Base-by-base conservation (phyloP, 2,113 vertebrate species). In the Corvus hawaiiensis region DNA sequence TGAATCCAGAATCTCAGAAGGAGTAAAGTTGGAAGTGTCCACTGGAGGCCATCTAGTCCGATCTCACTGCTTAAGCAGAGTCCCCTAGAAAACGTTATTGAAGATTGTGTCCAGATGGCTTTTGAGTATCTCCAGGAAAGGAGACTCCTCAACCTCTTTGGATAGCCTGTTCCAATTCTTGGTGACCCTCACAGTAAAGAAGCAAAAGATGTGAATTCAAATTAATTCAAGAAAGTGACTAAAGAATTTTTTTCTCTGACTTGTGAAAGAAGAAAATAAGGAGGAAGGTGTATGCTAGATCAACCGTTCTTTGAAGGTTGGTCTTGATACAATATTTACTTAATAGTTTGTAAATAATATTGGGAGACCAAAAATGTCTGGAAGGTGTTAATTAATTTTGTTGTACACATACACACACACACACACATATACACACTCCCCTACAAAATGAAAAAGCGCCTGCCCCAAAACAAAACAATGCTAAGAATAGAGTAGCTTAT, bases 381-480 rank as follows among this genome's bases (percentile, higher is more conserved):
- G 19, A 63, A n/a, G 1, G 1, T 23, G 4, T 67, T 68, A 14
- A 66, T 62, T 68, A 61, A 43, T 69, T 52, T 35, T 58, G 2
- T 52, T 71, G 7, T 11, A 4, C 0, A 3, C 8, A 30, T 1
- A 59, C 2, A 43, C 32, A 33, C 17, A 24, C 14, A 17, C 7
- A 27, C 3, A 71, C 6, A 27, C 6, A 19, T 3, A 21, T 10
- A 16, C 24, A 41, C 14, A 24, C 4, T 19, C 5, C 2, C 11
- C 22, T 7, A 8, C 21, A 54, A 56, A 39, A 39, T 30, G 10
- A 54, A 30, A 58, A 76, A 16, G 4, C 4, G 7, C 32, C 6
- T 7, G 32, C 14, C 3, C 23, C 17, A 33, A 69, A 87, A 4
- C 14, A 75, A 54, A 69, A 27, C 35, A 22, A 17, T 16, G 3